phyloP scores from a whole-genome alignment of 2,888 invertebrate genomes.

The Incurvaria masculella region DNA sequence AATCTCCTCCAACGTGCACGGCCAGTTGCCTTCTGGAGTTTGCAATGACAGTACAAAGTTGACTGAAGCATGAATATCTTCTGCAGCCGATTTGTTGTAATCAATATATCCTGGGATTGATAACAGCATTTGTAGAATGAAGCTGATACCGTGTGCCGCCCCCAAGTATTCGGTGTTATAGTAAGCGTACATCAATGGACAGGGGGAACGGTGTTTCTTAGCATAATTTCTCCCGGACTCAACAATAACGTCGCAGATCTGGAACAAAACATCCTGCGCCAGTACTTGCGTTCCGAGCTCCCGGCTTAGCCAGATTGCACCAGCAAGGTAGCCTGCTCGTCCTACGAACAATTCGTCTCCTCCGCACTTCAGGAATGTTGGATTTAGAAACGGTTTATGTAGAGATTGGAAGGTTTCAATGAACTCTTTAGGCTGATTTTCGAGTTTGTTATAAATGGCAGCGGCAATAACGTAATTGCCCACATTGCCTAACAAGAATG shows the following conservation, averaged over 20 bases:
- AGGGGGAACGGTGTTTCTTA: constrained; percentile 47
- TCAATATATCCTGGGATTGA: constrained; percentile 53
- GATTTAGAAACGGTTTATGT: constrained; percentile 29
- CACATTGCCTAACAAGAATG: constrained; percentile 76
- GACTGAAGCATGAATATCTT: constrained; percentile 61
- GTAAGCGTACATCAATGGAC: constrained; percentile 78
- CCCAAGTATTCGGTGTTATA: constrained; percentile 72
- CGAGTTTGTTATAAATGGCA: constrained; percentile 54
- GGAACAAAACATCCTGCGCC: constrained; percentile 47
- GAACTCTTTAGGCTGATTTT: too few species aligned
- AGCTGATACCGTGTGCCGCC: constrained; percentile 57
- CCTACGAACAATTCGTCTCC: constrained; percentile 87
- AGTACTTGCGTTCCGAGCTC: constrained; percentile 47
- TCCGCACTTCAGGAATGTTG: constrained; percentile 60
- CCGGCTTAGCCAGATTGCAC: constrained; percentile 68
- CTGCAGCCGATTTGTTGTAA: constrained; percentile 46
- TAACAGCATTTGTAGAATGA: constrained; percentile 56
- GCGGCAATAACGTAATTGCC: constrained; percentile 74
- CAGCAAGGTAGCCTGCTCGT: constrained; percentile 77
- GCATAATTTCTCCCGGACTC: constrained; percentile 71
- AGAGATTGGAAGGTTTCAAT: too few species aligned
- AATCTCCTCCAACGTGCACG: constrained; percentile 70
- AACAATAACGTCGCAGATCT: constrained; percentile 67
- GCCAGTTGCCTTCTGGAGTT: constrained; percentile 70
- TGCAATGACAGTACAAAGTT: constrained; percentile 67